Evolutionary conservation across 2,113 vertebrate species (phyloP).

Genomic region (Indicator indicator): DNA sequence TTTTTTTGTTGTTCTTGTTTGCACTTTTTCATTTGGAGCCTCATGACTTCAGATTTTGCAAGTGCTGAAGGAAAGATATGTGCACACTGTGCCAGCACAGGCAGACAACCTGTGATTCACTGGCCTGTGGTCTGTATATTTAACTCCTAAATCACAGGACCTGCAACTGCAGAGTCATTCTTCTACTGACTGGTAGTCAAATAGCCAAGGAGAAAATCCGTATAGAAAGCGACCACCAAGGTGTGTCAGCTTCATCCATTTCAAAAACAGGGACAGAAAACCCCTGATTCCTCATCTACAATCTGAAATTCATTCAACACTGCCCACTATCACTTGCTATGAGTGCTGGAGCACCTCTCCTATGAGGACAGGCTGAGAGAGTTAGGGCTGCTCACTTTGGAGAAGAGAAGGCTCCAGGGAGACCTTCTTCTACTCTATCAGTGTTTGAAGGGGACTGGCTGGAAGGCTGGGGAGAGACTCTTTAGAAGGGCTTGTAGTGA

Average conservation of each 20-base stretch:
- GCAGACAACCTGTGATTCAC: slow-evolving; percentile 78
- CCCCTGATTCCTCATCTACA: neutral
- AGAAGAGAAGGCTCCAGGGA: no score
- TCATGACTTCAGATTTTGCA: slow-evolving; percentile 82
- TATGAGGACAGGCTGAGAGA: no score
- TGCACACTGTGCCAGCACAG: slow-evolving; percentile 12
- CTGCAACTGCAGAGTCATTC: neutral
- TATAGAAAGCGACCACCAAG: neutral
- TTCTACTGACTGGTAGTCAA: neutral
- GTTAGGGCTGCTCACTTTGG: no score
- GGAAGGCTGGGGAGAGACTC: no score
- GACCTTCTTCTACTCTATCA: no score
- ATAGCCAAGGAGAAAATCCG: neutral
- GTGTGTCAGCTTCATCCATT: neutral
- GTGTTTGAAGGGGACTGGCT: no score
- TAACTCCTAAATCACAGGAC: slow-evolving; percentile 67
- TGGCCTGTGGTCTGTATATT: slow-evolving; percentile 36
- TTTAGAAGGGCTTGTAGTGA: no score
- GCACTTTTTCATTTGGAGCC: slow-evolving; percentile 73
- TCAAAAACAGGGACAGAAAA: neutral
- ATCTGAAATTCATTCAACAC: neutral
- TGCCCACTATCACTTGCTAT: rapidly evolving
- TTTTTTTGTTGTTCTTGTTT: slow-evolving; percentile 29
- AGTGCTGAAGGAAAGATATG: slow-evolving; percentile 72
- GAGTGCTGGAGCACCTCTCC: no score